Percentiles rank a stretch among this genome's conserved stretches.
phyloP scores from a whole-genome alignment of 2,888 invertebrate genomes.

The Cerastoderma edule region DNA sequence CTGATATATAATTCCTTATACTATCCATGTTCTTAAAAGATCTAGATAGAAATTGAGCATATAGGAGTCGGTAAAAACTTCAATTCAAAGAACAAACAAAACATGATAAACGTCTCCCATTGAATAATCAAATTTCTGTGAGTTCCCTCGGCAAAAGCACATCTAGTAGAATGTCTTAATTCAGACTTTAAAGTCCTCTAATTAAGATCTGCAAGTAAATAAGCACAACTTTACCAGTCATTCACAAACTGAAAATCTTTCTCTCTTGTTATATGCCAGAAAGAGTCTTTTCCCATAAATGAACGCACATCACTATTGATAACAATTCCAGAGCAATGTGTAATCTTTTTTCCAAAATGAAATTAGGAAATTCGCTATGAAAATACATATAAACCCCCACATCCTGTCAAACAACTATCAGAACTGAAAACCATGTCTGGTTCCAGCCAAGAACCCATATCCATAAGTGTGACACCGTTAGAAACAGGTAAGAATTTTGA shows the following conservation, averaged over 20 bases:
- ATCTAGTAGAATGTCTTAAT: background rate
- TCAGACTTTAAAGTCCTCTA: background rate
- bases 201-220: background rate
- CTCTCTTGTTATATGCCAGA: background rate
- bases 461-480: background rate
- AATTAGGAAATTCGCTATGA: background rate
- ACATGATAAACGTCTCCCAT: background rate
- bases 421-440: background rate
- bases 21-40: constrained; percentile 27
- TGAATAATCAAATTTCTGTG: background rate
- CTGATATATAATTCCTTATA: constrained; percentile 29
- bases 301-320: background rate
- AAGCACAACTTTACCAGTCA: background rate
- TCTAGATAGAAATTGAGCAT: constrained; percentile 22
- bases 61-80: background rate
- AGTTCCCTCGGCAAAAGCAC: background rate
- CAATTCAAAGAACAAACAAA: background rate
- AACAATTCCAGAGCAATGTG: constrained; percentile 4
- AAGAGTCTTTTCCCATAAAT: background rate
- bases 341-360: background rate
- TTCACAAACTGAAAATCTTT: background rate
- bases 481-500: too few species aligned
- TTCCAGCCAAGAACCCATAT: background rate
- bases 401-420: constrained; percentile 4
- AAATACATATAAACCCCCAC: background rate